phyloP scores from a whole-genome alignment of 37 sponge, comb jelly and placozoan genomes.

The Theonella swinhoei region DNA sequence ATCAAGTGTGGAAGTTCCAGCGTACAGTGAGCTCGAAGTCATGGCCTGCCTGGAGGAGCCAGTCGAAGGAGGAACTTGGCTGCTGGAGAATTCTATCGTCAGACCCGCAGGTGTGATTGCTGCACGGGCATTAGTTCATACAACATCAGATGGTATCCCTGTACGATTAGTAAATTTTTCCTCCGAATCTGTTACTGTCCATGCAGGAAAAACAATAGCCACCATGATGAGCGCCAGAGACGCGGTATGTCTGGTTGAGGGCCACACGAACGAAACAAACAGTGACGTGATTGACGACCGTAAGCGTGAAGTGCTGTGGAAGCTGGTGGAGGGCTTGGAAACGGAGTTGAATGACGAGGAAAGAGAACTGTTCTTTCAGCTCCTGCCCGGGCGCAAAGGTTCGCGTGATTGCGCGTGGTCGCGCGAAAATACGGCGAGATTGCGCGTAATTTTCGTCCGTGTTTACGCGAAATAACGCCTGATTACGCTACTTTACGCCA shows the following conservation, averaged over 20 bases:
- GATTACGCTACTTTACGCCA: too few relatives aligned
- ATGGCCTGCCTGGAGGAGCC: not conserved
- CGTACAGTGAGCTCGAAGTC: constrained; percentile 21
- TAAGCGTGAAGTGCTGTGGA: not conserved
- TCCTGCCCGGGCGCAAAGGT: not conserved
- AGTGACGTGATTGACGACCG: not conserved
- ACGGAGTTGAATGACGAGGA: not conserved
- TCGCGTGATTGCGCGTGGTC: too few relatives aligned
- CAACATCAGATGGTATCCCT: not conserved
- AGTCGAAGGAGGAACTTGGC: not conserved
- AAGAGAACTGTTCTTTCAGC: not conserved
- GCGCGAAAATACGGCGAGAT: too few relatives aligned
- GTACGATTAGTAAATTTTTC: constrained; percentile 16
- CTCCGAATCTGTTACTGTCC: not conserved
- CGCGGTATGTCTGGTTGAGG: not conserved
- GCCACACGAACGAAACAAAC: not conserved
- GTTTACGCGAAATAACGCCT: too few relatives aligned
- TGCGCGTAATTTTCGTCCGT: too few relatives aligned
- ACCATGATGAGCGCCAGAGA: not conserved
- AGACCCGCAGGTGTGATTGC: not conserved
- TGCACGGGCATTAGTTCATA: too few relatives aligned
- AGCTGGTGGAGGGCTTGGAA: not conserved
- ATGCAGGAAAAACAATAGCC: constrained; percentile 15
- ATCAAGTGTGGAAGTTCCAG: constrained; percentile 22
- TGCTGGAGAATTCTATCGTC: not conserved